Base-by-base conservation (phyloP, 2,113 vertebrate genomes). In the Takifugu flavidus region DNA sequence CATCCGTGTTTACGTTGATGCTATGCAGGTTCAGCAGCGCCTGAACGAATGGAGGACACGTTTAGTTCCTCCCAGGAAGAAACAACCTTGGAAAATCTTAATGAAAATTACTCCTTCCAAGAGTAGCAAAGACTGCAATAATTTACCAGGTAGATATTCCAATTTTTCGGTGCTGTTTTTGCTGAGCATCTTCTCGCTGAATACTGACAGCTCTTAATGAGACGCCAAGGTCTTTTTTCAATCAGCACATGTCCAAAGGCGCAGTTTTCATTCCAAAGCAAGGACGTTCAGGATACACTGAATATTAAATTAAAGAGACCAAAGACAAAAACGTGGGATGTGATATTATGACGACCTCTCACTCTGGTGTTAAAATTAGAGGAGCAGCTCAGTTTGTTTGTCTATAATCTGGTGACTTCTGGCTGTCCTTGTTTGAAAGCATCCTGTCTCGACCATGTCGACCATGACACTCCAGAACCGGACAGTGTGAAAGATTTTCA, bases 371-470 rank as follows among this genome's bases (percentile, higher is more conserved):
- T 55, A 13, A 43, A 66, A 25, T 3, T 50, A 4, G 5, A 25
- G 46, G 49, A 13, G 29, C 60, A 55, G 20, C 11, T 20, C 29
- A 12, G 3, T 0, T 29, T 26, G 29, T 8, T 44, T 53, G 50
- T 53, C 52, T 49, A 52, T 63, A 70, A 64, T 72, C 66, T 62
- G 46, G 61, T 70, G 67, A 80, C 69, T 58, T 73, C 52, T 61
- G 51, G 60, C 45, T 71, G 67, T 59, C 65, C 55, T 70, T 70
- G 50, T 56, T 52, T 55, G 61, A 72, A 59, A 71, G 57, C 63
- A 59, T 67, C 65, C 67, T 70, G 70, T 72, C 81, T 69, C 53
- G 20, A 68, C 67, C 61, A 59, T 28, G 49, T 67, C 64, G 53
- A 58, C 13, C 56, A 29, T 51, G 57, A 26, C 64, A 74, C 67